Conservation (phyloP, 1,140 invertebrate genomes). For the fruit fly (Drosophila melanogaster) region Release_6_plus_ISO1_MT NC_004354.4:11683501-11684000, state of each 20-base stretch:
- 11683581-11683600: slow-evolving; percentile 13
- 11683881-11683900: slow-evolving; percentile 89
- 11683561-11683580: slow-evolving; percentile 16
- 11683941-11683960: slow-evolving; percentile 36
- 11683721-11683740: slow-evolving; percentile 66
- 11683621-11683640: slow-evolving; percentile 78
- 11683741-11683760: slow-evolving; percentile 46
- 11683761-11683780: slow-evolving; percentile 42
- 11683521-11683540: slow-evolving; percentile 22
- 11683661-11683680: slow-evolving; percentile 84
- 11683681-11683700: slow-evolving; percentile 62
- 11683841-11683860: slow-evolving; percentile 50
- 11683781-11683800: slow-evolving; percentile 86
- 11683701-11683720: slow-evolving; percentile 70
- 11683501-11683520: slow-evolving; percentile 37
- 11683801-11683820: slow-evolving; percentile 85
- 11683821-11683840: slow-evolving; percentile 78
- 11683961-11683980: slow-evolving; percentile 37
- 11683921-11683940: slow-evolving; percentile 62
- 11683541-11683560: slow-evolving; percentile 23
- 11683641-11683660: slow-evolving; percentile 87
- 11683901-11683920: slow-evolving; percentile 89
- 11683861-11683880: slow-evolving; percentile 84
- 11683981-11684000: slow-evolving; percentile 36
- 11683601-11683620: slow-evolving; percentile 39